Conservation (phyloP, 2,797 vertebrate genomes). For the Huso huso region DNA sequence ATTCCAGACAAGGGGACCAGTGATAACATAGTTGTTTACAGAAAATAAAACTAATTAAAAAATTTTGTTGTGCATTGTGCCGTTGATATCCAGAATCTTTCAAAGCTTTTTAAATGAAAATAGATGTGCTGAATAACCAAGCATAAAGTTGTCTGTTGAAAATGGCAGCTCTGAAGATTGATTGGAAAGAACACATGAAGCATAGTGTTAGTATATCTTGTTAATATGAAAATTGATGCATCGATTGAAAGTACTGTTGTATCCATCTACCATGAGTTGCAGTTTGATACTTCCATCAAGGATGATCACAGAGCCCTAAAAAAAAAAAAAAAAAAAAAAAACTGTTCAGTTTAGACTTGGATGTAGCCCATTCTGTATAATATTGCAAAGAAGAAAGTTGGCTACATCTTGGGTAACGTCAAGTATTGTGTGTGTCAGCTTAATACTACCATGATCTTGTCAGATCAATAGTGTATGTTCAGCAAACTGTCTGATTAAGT, state of each 20-base stretch:
- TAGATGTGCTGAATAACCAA: too few relatives aligned
- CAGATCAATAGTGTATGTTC: constrained; percentile 10
- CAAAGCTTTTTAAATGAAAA: too few relatives aligned
- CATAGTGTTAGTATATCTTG: neutral
- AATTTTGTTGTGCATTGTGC: too few relatives aligned
- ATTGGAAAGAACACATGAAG: neutral
- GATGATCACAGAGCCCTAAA: neutral
- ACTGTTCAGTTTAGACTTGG: neutral
- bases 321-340: neutral
- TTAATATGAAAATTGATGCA: neutral
- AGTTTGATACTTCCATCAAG: neutral
- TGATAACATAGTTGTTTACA: too few relatives aligned
- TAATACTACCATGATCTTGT: constrained; percentile 1
- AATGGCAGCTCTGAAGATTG: too few relatives aligned
- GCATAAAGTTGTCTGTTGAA: too few relatives aligned
- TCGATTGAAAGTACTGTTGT: neutral
- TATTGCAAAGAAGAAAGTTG: neutral
- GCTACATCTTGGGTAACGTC: neutral
- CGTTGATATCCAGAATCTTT: too few relatives aligned
- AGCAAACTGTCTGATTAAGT: neutral
- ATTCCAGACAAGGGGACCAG: too few relatives aligned
- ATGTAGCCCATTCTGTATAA: neutral
- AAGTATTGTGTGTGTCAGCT: neutral
- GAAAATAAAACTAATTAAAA: too few relatives aligned
- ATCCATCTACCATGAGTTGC: neutral